phyloP scores from a whole-genome alignment of 1,140 invertebrate genomes.

The Plutomurus gul region DNA sequence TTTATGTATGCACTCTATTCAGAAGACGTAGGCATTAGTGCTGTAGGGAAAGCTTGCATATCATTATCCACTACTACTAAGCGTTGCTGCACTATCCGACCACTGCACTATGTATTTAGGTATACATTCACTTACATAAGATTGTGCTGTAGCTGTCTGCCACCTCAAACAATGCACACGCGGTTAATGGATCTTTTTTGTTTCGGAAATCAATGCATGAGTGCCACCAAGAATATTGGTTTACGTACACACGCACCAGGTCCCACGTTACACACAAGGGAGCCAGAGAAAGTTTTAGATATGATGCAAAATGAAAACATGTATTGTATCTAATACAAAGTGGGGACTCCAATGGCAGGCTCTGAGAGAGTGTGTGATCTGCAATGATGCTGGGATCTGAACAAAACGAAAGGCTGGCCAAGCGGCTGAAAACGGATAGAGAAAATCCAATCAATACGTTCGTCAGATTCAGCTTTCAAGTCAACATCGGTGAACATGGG shows the following conservation, averaged over 20 bases:
- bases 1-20: too few species aligned
- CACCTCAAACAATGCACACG: neutral
- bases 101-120: too few species aligned
- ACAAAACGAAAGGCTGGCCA: conserved; percentile 8
- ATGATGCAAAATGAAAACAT: neutral
- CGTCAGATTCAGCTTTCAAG: neutral
- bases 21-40: too few species aligned
- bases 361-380: neutral
- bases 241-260: too few species aligned
- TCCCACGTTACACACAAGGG: too few species aligned
- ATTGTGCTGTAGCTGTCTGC: too few species aligned
- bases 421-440: neutral
- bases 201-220: neutral
- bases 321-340: neutral
- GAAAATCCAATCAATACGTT: conserved; percentile 27
- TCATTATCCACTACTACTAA: too few species aligned
- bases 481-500: neutral
- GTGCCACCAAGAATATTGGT: too few species aligned
- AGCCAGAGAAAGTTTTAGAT: neutral
- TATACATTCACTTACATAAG: too few species aligned
- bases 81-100: too few species aligned
- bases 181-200: neutral
- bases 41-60: too few species aligned
- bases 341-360: neutral
- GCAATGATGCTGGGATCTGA: neutral